Conservation (phyloP, 2,888 invertebrate species). For the Noctua janthe region DNA sequence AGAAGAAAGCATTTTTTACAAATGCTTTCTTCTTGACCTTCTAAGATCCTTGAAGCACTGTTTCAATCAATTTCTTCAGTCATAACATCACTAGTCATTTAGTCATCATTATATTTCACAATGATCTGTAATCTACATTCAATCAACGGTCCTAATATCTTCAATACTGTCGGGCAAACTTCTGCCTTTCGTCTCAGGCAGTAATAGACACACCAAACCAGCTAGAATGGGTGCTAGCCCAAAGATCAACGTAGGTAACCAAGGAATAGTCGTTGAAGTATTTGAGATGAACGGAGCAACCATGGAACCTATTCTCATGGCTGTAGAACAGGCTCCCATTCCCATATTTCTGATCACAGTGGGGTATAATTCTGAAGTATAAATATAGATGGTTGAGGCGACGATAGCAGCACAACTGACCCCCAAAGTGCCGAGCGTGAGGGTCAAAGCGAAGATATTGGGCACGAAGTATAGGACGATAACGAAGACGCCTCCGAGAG, state of each 20-base stretch:
- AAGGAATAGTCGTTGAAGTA: slow-evolving; percentile 86
- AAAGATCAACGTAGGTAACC: slow-evolving; percentile 93
- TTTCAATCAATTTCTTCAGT: neutral
- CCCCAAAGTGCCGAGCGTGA: slow-evolving; percentile 93
- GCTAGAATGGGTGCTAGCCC: slow-evolving; percentile 92
- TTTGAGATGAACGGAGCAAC: slow-evolving; percentile 95
- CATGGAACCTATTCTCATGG: slow-evolving; percentile 96
- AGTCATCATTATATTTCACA: neutral
- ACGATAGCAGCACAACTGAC: slow-evolving; percentile 95
- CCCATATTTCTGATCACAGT: slow-evolving; percentile 96
- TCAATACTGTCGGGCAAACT: slow-evolving; percentile 94
- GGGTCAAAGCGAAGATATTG: slow-evolving; percentile 87
- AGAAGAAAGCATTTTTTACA: too few relatives aligned
- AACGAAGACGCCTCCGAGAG: slow-evolving; percentile 91
- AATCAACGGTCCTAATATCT: slow-evolving; percentile 86
- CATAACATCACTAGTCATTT: neutral
- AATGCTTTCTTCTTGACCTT: neutral
- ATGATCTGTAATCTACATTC: neutral
- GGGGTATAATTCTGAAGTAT: slow-evolving; percentile 96
- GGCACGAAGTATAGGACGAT: slow-evolving; percentile 91
- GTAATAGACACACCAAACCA: slow-evolving; percentile 91
- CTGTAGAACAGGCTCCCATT: slow-evolving; percentile 95
- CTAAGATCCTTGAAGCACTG: neutral
- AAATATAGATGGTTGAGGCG: slow-evolving; percentile 95
- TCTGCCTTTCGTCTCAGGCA: slow-evolving; percentile 95